Percentiles rank a stretch among this genome's conserved stretches.
phyloP scores from a whole-genome alignment of 2,797 vertebrate genomes.

The Cichlasoma orientale region DNA sequence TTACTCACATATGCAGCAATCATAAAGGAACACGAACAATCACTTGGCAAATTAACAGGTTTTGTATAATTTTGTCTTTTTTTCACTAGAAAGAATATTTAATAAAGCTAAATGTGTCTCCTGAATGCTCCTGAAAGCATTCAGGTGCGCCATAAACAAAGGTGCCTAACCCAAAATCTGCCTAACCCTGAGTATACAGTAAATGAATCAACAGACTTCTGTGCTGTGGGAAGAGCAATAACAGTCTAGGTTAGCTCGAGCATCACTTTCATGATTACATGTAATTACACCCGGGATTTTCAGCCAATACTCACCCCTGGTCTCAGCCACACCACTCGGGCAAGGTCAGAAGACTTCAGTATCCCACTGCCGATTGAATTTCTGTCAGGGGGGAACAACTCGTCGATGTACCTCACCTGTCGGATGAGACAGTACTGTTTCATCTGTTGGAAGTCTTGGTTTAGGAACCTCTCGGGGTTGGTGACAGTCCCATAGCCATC shows the following conservation, averaged over 20 bases:
- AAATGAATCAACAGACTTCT: background rate
- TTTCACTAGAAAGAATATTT: background rate
- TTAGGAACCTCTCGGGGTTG: conserved; percentile 65
- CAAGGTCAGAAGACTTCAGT: conserved; percentile 30
- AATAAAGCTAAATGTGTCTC: background rate
- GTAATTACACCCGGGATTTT: background rate
- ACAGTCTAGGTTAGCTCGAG: background rate
- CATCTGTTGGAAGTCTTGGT: conserved; percentile 71
- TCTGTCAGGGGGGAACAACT: conserved; percentile 72
- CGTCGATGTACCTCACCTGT: conserved; percentile 62
- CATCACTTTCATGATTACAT: background rate
- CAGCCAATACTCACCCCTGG: conserved; percentile 65
- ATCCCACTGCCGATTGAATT: conserved; percentile 66
- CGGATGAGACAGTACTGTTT: conserved; percentile 51
- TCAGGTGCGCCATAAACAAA: background rate
- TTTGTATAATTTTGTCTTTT: background rate
- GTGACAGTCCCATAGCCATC: conserved; percentile 55
- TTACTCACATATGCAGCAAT: background rate
- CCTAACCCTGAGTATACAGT: background rate
- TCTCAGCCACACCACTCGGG: conserved; percentile 71
- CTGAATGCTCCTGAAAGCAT: background rate
- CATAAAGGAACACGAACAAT: background rate
- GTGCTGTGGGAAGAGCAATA: background rate
- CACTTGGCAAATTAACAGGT: background rate
- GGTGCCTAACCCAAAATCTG: background rate